These are phyloP conservation scores for Atethmia centrago DNA, from an alignment of 2,888 invertebrate genomes.

Conservation along the genomic window DNA sequence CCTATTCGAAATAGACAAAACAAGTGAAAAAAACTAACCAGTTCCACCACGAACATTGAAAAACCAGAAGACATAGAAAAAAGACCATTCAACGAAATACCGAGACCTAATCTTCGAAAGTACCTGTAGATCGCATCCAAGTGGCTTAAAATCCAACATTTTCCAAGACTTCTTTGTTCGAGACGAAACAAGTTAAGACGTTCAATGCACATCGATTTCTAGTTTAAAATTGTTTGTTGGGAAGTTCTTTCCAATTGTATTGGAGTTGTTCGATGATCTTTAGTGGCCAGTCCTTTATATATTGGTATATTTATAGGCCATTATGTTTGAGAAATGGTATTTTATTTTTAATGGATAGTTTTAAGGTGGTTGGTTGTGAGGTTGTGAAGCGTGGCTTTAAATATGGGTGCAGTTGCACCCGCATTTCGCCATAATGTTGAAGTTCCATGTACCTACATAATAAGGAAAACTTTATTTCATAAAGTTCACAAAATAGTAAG, in stretches of 20 bases:
- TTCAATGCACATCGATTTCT: slow-evolving; percentile 71
- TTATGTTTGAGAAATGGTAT: slow-evolving; percentile 46
- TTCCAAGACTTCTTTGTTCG: slow-evolving; percentile 69
- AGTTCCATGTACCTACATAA: no score
- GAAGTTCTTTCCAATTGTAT: slow-evolving; percentile 65
- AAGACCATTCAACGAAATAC: slow-evolving; percentile 48
- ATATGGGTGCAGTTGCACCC: neutral
- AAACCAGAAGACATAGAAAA: slow-evolving; percentile 46
- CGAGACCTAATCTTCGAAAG: slow-evolving; percentile 57
- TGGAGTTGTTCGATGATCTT: slow-evolving; percentile 68
- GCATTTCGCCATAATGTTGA: no score
- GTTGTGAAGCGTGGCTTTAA: neutral
- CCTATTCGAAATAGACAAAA: slow-evolving; percentile 7
- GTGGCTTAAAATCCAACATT: slow-evolving; percentile 63
- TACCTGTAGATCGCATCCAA: slow-evolving; percentile 63
- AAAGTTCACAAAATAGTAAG: neutral
- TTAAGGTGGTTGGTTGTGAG: slow-evolving; percentile 13
- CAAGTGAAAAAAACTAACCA: slow-evolving; percentile 9
- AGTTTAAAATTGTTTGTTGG: slow-evolving; percentile 74
- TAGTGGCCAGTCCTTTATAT: slow-evolving; percentile 62
- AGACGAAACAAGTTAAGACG: slow-evolving; percentile 72
- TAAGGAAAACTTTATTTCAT: neutral
- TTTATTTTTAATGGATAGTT: slow-evolving; percentile 34
- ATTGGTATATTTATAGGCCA: slow-evolving; percentile 55
- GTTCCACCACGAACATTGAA: slow-evolving; percentile 17